Percentiles rank a stretch among this genome's conserved stretches.
Conservation (phyloP, 1,140 invertebrate species). For the Trichomalopsis sarcophagae region DNA sequence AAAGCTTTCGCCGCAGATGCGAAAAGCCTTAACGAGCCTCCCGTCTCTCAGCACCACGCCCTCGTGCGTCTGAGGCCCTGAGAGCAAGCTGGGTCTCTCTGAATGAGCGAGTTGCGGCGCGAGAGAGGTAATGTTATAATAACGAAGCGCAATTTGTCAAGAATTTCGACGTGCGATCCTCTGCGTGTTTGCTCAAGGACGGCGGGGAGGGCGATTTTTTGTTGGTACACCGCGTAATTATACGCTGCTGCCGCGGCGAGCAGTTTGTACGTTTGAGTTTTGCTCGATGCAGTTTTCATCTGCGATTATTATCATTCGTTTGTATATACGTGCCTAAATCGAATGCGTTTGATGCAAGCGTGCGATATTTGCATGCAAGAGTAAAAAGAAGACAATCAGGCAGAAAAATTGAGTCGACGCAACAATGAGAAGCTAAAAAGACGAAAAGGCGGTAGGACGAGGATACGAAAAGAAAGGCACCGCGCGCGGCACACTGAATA, state of each 20-base stretch:
- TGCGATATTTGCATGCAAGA: no score
- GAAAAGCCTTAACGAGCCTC: not conserved
- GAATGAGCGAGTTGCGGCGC: not conserved
- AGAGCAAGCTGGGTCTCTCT: no score
- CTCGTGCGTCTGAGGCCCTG: not conserved
- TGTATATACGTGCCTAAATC: not conserved
- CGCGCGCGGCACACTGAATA: not conserved
- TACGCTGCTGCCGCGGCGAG: not conserved
- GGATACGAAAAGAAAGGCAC: not conserved
- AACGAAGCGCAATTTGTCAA: conserved; percentile 23
- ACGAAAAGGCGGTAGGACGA: not conserved
- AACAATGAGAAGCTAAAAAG: conserved; percentile 7
- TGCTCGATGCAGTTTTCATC: not conserved
- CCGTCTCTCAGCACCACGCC: not conserved
- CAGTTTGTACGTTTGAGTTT: no score
- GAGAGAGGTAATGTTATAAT: conserved; percentile 17
- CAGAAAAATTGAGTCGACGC: no score
- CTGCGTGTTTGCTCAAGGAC: not conserved
- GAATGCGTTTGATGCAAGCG: not conserved
- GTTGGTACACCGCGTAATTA: not conserved
- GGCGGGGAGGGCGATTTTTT: no score
- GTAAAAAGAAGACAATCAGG: no score
- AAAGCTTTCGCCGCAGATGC: not conserved
- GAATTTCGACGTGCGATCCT: not conserved
- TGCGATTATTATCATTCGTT: not conserved